A percentile compares a stretch with the other conserved stretches of the same genome.
phyloP scores from a whole-genome alignment of 2,113 vertebrate species.

The Regulus satrapa region DNA sequence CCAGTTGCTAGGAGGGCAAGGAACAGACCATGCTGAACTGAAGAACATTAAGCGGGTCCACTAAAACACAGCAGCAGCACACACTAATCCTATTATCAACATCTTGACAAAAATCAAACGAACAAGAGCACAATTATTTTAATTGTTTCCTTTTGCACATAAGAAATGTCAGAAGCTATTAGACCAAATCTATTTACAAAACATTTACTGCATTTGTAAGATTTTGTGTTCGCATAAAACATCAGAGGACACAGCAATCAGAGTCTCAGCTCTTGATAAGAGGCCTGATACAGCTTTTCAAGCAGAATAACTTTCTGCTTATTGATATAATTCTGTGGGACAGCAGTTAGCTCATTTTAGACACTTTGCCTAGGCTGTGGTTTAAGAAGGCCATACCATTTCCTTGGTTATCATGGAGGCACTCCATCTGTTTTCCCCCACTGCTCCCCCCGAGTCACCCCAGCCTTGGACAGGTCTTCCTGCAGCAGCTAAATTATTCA shows the following conservation, averaged over 20 bases:
- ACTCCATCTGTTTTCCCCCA: not conserved
- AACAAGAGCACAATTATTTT: constrained; percentile 47
- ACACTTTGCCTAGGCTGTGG: not conserved
- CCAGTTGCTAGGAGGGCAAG: not conserved
- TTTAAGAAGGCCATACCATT: not conserved
- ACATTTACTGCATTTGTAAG: not conserved
- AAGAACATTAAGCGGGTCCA: not conserved
- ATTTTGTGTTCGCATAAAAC: not conserved
- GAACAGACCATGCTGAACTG: not conserved
- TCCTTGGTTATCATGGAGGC: not conserved
- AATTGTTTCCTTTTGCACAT: constrained; percentile 47
- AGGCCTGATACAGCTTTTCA: not conserved
- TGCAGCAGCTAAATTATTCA: not conserved
- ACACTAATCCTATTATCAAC: constrained; percentile 42
- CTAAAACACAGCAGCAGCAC: not conserved
- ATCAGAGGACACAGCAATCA: not conserved
- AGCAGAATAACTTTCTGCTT: not conserved
- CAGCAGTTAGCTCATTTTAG: not conserved
- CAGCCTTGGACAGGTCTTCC: not conserved
- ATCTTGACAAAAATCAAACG: constrained; percentile 49
- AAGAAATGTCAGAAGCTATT: constrained; percentile 20
- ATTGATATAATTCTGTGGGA: not conserved
- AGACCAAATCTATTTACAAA: constrained; percentile 35
- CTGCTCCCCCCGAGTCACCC: rapidly evolving
- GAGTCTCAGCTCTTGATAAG: not conserved